Evolutionary conservation across 2,888 invertebrate genomes (phyloP).

Genomic region (Drosophila merina): DNA sequence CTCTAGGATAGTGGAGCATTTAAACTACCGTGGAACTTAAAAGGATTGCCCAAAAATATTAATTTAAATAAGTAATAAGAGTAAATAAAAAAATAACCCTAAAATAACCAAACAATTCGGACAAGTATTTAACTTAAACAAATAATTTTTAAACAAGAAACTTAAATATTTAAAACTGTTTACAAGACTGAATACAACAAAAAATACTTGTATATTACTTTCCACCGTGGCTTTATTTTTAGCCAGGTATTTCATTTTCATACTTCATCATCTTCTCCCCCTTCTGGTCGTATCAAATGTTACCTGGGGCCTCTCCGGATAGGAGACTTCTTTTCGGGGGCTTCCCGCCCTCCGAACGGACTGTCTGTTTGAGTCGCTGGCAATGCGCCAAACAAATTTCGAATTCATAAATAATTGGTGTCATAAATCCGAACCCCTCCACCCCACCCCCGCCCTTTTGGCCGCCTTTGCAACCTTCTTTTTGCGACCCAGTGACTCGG

Average conservation of each 20-base stretch:
- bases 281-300: conserved; percentile 36
- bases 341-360: neutral
- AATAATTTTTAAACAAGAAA: too few relatives aligned
- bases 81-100: too few relatives aligned
- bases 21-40: neutral
- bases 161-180: too few relatives aligned
- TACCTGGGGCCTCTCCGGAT: conserved; percentile 16
- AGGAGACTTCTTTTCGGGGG: conserved; percentile 1
- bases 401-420: conserved; percentile 79
- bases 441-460: conserved; percentile 1
- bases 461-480: neutral
- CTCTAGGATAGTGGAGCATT: conserved; percentile 4
- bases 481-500: conserved; percentile 69
- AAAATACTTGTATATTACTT: neutral
- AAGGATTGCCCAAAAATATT: too few relatives aligned
- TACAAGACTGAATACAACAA: too few relatives aligned
- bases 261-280: conserved; percentile 24
- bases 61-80: too few relatives aligned
- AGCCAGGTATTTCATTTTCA: conserved; percentile 33
- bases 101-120: too few relatives aligned
- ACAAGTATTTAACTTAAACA: too few relatives aligned
- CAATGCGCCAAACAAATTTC: conserved; percentile 76
- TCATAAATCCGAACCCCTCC: conserved; percentile 59
- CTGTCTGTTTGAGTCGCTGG: conserved; percentile 47
- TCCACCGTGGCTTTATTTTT: conserved; percentile 35